Evolutionary conservation across 1,140 invertebrate genomes (phyloP), one percentile per base, ranked within the genome.

Genomic region (Sinonovacula constricta): DNA sequence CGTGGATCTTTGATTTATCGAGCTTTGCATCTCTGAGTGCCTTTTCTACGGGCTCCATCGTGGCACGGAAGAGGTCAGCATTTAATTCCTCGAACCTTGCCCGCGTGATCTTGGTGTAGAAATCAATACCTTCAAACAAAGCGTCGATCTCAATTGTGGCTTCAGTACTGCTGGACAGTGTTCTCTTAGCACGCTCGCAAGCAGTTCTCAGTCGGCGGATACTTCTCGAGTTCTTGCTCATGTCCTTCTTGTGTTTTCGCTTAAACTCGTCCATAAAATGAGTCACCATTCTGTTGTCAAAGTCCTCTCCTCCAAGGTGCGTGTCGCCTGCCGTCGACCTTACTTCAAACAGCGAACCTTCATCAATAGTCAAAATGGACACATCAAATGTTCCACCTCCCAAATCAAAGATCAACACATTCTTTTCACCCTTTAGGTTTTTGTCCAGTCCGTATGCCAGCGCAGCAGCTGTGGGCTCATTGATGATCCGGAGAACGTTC

Each of bases 191-290:
- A n/a, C n/a, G n/a, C n/a, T n/a, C n/a, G n/a, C n/a, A n/a, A n/a
- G n/a, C n/a, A n/a, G n/a, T n/a, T n/a, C n/a, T n/a, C n/a, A n/a
- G n/a, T n/a, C n/a, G n/a, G n/a, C n/a, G n/a, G n/a, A n/a, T n/a
- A n/a, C n/a, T n/a, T n/a, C n/a, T n/a, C n/a, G n/a, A n/a, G n/a
- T n/a, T n/a, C n/a, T n/a, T n/a, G n/a, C n/a, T n/a, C n/a, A n/a
- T n/a, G n/a, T n/a, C n/a, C n/a, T n/a, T n/a, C n/a, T 97, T 97
- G 93, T 98, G 95, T 90, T 99, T 99, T 70, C 97, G 93, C 24
- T 80, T 82, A 18, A 79, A 79, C 56, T 81, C 81, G 24, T 82
- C 65, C 14, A 79, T 63, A 54, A 99, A 98, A 91, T 98, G 96
- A 85, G 95, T 97, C n/a, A 99, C 97, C 94, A 91, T 82, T 62